Percentiles rank a stretch among this genome's conserved stretches.
These are phyloP conservation scores for Crambe crambe DNA, from an alignment of 37 sponge, comb jelly and placozoan species.

Conservation along the genomic window DNA sequence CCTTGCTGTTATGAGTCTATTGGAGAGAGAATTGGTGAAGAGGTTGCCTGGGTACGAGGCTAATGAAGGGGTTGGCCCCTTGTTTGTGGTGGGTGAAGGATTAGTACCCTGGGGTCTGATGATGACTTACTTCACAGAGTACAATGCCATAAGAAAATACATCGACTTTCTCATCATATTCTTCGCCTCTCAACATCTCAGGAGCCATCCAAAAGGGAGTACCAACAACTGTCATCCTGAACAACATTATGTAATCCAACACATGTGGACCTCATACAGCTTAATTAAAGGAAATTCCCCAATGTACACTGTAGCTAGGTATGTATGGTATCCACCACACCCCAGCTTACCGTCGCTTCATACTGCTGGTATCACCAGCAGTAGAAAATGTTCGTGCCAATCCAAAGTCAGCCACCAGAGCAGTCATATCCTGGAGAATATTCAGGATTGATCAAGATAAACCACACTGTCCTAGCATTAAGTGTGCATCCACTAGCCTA, in stretches of 20 bases:
- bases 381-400: conserved; percentile 62
- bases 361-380: background rate
- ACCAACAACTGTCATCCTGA: conserved; percentile 89
- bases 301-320: background rate
- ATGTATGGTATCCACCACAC: no score
- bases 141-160: conserved; percentile 92
- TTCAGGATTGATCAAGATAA: background rate
- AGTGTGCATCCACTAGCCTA: background rate
- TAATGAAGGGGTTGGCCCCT: no score
- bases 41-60: no score
- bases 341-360: conserved; percentile 17
- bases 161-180: conserved; percentile 88
- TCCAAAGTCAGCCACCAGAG: conserved; percentile 89
- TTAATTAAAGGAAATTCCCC: background rate
- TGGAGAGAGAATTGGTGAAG: no score
- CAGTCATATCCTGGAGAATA: conserved; percentile 64
- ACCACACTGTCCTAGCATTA: no score
- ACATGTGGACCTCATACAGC: no score
- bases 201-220: conserved; percentile 96
- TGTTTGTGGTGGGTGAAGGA: no score
- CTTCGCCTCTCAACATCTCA: conserved; percentile 87
- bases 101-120: no score
- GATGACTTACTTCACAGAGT: conserved; percentile 80
- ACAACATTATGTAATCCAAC: no score
- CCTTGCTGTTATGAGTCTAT: background rate